These are phyloP conservation scores for Acanthopleura granulata DNA, from an alignment of 2,888 invertebrate genomes.

Conservation along the genomic window DNA sequence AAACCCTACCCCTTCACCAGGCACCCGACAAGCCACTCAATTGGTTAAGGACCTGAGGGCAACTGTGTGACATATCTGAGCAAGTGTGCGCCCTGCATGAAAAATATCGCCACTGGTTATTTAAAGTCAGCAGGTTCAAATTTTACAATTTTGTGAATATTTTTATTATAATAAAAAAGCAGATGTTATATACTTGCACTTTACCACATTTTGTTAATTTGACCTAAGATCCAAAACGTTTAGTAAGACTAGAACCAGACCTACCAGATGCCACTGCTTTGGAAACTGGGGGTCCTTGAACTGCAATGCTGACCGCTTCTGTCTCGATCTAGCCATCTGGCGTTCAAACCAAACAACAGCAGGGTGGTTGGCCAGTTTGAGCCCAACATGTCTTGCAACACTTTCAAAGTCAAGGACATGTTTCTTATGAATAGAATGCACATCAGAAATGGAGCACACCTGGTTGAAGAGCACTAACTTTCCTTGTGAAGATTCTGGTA, in stretches of 20 bases:
- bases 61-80: too few species aligned
- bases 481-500: neutral
- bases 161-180: too few species aligned
- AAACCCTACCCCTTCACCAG: too few species aligned
- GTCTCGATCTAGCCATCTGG: conserved; percentile 45
- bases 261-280: conserved; percentile 67
- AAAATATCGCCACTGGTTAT: too few species aligned
- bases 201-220: too few species aligned
- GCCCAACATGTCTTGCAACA: conserved; percentile 31
- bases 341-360: conserved; percentile 53
- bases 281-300: conserved; percentile 59
- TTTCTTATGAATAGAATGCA: conserved; percentile 8
- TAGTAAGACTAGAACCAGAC: conserved; percentile 19
- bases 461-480: neutral
- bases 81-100: too few species aligned
- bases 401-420: neutral
- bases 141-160: too few species aligned
- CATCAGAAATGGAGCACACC: neutral
- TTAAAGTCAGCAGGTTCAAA: too few species aligned
- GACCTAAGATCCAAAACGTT: too few species aligned
- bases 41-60: too few species aligned
- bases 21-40: too few species aligned
- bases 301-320: conserved; percentile 36
- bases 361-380: conserved; percentile 37
- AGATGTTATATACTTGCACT: too few species aligned